phyloP scores from a whole-genome alignment of 2,888 invertebrate species.

The Hermodice carunculata region DNA sequence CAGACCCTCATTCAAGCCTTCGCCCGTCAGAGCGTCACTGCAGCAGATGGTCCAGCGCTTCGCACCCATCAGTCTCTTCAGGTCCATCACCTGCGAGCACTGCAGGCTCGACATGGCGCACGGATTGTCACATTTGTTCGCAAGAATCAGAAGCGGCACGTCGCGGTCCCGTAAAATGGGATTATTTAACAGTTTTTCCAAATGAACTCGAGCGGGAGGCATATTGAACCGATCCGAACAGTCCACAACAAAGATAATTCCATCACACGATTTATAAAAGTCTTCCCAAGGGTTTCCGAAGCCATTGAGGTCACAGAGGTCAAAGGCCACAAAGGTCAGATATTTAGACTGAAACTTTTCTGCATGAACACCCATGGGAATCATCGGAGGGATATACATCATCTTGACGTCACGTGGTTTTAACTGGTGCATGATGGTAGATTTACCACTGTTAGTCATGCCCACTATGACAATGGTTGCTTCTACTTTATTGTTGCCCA shows the following conservation, averaged over 20 bases:
- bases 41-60: constrained; percentile 95
- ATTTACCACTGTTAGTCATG: constrained; percentile 93
- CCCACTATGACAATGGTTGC: constrained; percentile 91
- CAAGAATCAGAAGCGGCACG: constrained; percentile 90
- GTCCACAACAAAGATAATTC: constrained; percentile 94
- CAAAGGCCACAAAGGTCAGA: constrained; percentile 88
- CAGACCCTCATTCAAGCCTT: constrained; percentile 88
- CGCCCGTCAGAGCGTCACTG: constrained; percentile 90
- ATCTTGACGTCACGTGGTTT: constrained; percentile 79
- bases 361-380: constrained; percentile 87
- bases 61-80: constrained; percentile 82
- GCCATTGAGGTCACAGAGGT: constrained; percentile 89
- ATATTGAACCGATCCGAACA: constrained; percentile 87
- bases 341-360: constrained; percentile 91
- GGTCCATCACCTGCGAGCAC: constrained; percentile 78
- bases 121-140: constrained; percentile 92
- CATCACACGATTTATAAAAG: constrained; percentile 91
- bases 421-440: constrained; percentile 89
- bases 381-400: constrained; percentile 74
- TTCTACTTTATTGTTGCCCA: constrained; percentile 73
- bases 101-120: constrained; percentile 78
- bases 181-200: constrained; percentile 88
- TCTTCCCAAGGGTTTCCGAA: constrained; percentile 96
- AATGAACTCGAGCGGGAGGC: constrained; percentile 92
- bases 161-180: constrained; percentile 74